Evolutionary conservation across 1,140 invertebrate species (phyloP).

Genomic region (Globodera ellingtonae): DNA sequence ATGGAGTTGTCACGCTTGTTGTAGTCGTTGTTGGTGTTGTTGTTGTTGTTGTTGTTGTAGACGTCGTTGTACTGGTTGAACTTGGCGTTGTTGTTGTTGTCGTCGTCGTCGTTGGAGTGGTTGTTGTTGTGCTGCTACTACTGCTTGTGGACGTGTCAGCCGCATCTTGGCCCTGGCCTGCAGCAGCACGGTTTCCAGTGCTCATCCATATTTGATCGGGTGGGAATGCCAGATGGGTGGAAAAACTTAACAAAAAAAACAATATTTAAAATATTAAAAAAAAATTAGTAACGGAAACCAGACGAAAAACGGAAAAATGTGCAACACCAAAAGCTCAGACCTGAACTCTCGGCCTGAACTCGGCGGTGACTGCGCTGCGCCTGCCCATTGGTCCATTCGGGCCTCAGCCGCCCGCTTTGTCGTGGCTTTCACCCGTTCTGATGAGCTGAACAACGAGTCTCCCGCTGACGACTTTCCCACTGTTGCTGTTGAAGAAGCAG

Average conservation of each 20-base stretch:
- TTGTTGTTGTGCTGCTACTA: constrained; percentile 35
- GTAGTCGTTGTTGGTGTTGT: constrained; percentile 37
- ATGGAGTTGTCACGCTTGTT: not conserved
- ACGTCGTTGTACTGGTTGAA: constrained; percentile 26
- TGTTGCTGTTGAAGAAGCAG: constrained; percentile 23
- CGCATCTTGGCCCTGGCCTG: constrained; percentile 5
- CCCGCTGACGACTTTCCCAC: constrained; percentile 12
- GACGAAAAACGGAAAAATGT: no score
- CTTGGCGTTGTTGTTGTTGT: constrained; percentile 38
- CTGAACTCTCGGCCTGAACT: constrained; percentile 11
- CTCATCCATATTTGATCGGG: constrained; percentile 32
- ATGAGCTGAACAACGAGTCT: not conserved
- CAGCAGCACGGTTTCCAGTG: constrained; percentile 9
- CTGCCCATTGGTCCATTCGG: not conserved
- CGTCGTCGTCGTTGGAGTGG: constrained; percentile 32
- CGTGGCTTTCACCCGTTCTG: not conserved
- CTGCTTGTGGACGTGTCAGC: not conserved
- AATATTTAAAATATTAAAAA: no score
- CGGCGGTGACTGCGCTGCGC: not conserved
- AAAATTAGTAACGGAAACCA: no score
- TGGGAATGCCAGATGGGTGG: constrained; percentile 42
- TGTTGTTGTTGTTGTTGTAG: constrained; percentile 31
- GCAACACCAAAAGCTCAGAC: not conserved
- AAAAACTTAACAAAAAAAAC: constrained; percentile 23
- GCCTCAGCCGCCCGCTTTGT: constrained; percentile 4